Base-by-base conservation (phyloP, 92 coral and sea anemone species). In the Muricea muricata region DNA sequence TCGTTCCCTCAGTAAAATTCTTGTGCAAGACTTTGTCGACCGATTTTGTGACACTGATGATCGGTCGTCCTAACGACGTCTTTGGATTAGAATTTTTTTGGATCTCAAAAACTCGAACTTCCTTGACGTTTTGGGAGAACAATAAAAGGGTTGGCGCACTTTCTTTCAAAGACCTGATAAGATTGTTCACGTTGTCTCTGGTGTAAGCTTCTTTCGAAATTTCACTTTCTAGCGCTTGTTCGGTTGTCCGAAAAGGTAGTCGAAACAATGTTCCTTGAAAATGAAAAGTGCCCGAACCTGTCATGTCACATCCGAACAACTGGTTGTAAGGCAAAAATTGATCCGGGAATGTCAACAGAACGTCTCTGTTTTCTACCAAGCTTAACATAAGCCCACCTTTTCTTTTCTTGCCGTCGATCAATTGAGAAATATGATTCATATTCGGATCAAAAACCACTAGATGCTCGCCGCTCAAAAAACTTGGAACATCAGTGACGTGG, bases 401-500 rank as follows among this genome's bases (percentile, higher is more conserved):
- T 46, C 90, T 85, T 1, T 90, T 78, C 50, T 75, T 73, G 56
- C 69, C 54, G 6, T n/a, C 54, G 18, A 91, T 85, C 33, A 91
- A 80, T 12, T 55, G 26, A 4, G 86, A 82, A 14, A 93, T 87
- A 24, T 93, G 93, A 58, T 46, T 81, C 61, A 91, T 93, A 73
- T 91, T 83, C n/a, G 98, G 98, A 75, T 93, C 98, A 65, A 93
- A 93, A 82, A 87, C 86, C 54, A 92, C 92, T 1, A 88, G 87
- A 70, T 84, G 90, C 28, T 35, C 79, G 35, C 92, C 73, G 57
- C 89, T 93, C 5, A 93, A 74, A 70, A 93, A 93, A 79, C 95
- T 93, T 31, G 98, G 98, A 15, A 92, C 92, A 65, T 93, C 98
- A 0, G 98, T 93, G 80, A 93, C 84, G 79, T 93, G 98, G 45